These are phyloP conservation scores for Ophthalmolycus amberensis DNA, from an alignment of 2,113 vertebrate species.

Conservation along the genomic window DNA sequence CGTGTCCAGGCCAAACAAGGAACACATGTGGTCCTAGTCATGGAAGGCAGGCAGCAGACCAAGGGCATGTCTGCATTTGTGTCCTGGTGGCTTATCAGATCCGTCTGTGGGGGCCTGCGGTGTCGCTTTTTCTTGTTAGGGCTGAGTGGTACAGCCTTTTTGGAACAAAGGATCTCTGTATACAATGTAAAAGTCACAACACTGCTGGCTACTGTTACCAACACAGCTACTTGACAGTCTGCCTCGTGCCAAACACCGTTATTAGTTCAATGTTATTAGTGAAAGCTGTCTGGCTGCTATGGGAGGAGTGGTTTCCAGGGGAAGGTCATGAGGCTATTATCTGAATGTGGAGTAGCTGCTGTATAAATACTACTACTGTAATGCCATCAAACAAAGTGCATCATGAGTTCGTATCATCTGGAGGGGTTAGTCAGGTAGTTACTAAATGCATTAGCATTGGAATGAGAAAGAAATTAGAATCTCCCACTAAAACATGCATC, in stretches of 20 bases:
- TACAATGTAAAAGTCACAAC: conserved; percentile 31
- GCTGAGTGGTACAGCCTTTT: conserved; percentile 36
- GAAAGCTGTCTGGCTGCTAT: conserved; percentile 43
- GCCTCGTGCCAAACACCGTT: conserved; percentile 26
- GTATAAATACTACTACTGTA: conserved; percentile 53
- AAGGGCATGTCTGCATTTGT: conserved; percentile 58
- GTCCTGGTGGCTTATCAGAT: conserved; percentile 59
- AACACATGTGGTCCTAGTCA: conserved; percentile 75
- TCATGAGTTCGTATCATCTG: conserved; percentile 27
- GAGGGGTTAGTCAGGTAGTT: conserved; percentile 29
- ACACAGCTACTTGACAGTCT: conserved; percentile 27
- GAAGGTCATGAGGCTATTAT: conserved; percentile 26
- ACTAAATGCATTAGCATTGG: conserved; percentile 28
- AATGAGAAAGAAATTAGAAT: conserved; percentile 34
- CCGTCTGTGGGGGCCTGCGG: conserved; percentile 25
- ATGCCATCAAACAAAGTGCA: conserved; percentile 51
- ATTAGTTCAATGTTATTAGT: conserved; percentile 49
- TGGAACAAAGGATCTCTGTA: conserved; percentile 34
- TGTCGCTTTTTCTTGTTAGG: conserved; percentile 49
- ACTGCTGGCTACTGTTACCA: conserved; percentile 21
- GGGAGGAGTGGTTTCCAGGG: conserved; percentile 18
- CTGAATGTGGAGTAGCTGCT: conserved; percentile 48
- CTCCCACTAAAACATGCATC: conserved; percentile 33
- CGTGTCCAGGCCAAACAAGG: conserved; percentile 69
- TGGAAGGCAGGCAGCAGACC: conserved; percentile 57